These are phyloP conservation scores for Stenurella melanura DNA, from an alignment of 2,888 invertebrate species.

Conservation along the genomic window DNA sequence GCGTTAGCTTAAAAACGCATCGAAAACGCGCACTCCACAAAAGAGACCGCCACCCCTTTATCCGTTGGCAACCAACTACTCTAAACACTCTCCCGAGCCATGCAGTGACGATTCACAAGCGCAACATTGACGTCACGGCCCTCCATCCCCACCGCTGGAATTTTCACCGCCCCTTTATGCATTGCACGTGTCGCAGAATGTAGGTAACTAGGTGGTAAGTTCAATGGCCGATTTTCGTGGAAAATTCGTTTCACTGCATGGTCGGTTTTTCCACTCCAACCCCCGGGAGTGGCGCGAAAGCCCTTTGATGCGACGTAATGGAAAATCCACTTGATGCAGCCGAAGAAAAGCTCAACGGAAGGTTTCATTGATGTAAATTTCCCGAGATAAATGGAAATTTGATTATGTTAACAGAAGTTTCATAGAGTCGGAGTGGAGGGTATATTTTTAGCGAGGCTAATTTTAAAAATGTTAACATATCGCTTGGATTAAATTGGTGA, in stretches of 20 bases:
- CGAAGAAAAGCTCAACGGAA: constrained; percentile 42
- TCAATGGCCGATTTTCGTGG: constrained; percentile 61
- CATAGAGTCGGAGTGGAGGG: neutral
- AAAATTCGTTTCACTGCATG: constrained; percentile 43
- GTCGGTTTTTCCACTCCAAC: constrained; percentile 37
- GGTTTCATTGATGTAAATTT: constrained; percentile 33
- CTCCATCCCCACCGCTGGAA: constrained; percentile 44
- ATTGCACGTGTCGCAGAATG: constrained; percentile 61
- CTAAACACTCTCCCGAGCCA: constrained; percentile 41
- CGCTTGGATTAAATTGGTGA: neutral
- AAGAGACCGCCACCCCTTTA: constrained; percentile 20
- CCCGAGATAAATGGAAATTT: constrained; percentile 14
- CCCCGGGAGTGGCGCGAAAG: constrained; percentile 24
- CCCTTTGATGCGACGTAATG: neutral
- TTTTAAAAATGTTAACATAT: constrained; percentile 23
- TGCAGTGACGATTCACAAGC: constrained; percentile 43
- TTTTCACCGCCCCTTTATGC: constrained; percentile 47
- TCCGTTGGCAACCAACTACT: constrained; percentile 46
- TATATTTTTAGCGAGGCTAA: constrained; percentile 33
- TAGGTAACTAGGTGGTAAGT: constrained; percentile 67
- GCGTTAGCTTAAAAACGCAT: constrained; percentile 33
- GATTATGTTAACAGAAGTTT: constrained; percentile 21
- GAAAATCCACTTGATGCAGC: constrained; percentile 4
- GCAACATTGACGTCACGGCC: constrained; percentile 65
- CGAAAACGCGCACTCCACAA: constrained; percentile 35